These are phyloP conservation scores for Tachysurus fulvidraco DNA, from an alignment of 2,113 vertebrate genomes.

Conservation along the genomic window DNA sequence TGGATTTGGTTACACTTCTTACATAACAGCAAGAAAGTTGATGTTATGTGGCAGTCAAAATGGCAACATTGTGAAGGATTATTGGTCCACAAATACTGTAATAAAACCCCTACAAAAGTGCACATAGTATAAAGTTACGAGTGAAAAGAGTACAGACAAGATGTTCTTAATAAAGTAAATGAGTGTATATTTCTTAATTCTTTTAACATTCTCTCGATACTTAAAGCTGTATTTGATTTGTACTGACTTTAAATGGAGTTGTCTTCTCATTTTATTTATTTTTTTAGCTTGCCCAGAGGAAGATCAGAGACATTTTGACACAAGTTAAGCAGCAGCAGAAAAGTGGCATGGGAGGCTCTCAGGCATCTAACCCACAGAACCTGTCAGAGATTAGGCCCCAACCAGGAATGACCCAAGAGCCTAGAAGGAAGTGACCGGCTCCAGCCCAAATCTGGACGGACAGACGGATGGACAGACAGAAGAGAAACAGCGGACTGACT, in stretches of 20 bases:
- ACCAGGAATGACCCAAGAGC: slow-evolving; percentile 67
- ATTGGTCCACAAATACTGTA: background rate
- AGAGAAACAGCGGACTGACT: slow-evolving; percentile 63
- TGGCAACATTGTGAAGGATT: background rate
- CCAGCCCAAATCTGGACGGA: slow-evolving; percentile 54
- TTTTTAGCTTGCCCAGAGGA: slow-evolving; percentile 88
- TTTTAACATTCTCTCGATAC: background rate
- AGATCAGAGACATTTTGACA: slow-evolving; percentile 94
- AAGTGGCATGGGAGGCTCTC: slow-evolving; percentile 76
- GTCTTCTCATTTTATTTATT: background rate
- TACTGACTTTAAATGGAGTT: background rate
- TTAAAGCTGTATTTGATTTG: background rate
- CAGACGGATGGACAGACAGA: slow-evolving; percentile 55
- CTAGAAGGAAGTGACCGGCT: slow-evolving; percentile 79
- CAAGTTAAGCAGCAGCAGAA: slow-evolving; percentile 93
- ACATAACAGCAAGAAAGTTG: background rate
- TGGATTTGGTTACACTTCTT: no score
- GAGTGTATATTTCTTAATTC: background rate
- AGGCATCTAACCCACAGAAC: slow-evolving; percentile 63
- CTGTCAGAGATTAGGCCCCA: slow-evolving; percentile 67
- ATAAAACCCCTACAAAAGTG: background rate
- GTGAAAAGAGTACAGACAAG: background rate
- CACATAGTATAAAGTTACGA: background rate
- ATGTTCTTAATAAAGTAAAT: background rate
- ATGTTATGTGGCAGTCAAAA: background rate